Conservation (phyloP, 2,797 vertebrate species). For the Novumbra hubbsi region DNA sequence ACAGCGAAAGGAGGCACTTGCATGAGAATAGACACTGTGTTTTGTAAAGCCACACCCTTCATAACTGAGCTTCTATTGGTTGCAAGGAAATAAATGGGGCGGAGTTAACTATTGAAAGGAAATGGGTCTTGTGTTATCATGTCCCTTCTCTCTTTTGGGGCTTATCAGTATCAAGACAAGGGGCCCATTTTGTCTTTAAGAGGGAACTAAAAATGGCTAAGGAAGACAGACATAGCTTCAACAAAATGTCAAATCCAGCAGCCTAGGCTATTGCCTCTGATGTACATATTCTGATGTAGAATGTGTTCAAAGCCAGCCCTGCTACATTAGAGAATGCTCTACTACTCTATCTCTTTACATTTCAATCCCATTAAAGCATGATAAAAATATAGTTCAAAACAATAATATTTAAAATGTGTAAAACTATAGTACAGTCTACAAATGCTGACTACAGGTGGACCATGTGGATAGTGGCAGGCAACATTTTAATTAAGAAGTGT, state of each 20-base stretch:
- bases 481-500: too few relatives aligned
- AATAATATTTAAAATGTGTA: too few relatives aligned
- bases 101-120: conserved; percentile 58
- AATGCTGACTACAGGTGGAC: too few relatives aligned
- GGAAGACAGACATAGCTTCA: conserved; percentile 25
- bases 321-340: too few relatives aligned
- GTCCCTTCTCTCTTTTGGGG: conserved; percentile 32
- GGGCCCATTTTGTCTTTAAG: conserved; percentile 9
- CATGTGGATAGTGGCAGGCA: too few relatives aligned
- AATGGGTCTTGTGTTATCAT: conserved; percentile 53
- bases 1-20: conserved; percentile 67
- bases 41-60: conserved; percentile 59
- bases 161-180: conserved; percentile 36
- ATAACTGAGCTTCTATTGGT: conserved; percentile 59
- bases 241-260: conserved; percentile 13
- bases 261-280: too few relatives aligned
- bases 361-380: too few relatives aligned
- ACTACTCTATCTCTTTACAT: too few relatives aligned
- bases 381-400: too few relatives aligned
- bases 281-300: too few relatives aligned
- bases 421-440: too few relatives aligned
- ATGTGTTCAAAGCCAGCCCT: too few relatives aligned
- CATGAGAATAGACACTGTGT: conserved; percentile 69
- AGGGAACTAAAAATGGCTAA: neutral
- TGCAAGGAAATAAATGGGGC: conserved; percentile 53